Percentiles rank a stretch among this genome's conserved stretches.
Evolutionary conservation across 64 coral and sea anemone species (phyloP).

Genomic region (Orbicella faveolata): DNA sequence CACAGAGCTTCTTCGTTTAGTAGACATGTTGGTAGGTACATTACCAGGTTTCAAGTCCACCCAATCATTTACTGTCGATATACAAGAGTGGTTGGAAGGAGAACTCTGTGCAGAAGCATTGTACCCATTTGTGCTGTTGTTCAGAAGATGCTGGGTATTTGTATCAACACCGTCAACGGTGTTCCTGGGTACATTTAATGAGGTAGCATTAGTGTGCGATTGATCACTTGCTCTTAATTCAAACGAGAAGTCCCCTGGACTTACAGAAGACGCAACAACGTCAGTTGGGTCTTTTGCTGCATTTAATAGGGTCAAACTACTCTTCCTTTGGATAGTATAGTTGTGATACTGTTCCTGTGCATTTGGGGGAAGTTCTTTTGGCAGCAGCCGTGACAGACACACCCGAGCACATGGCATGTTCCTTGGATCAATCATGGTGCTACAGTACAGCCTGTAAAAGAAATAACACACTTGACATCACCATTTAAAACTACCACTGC

Average conservation of each 20-base stretch:
- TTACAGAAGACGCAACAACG: not conserved
- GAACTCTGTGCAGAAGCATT: not conserved
- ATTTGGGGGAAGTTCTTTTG: conserved; percentile 13
- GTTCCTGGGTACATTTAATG: not conserved
- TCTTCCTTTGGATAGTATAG: conserved; percentile 13
- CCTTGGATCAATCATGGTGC: conserved; percentile 20
- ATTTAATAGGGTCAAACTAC: not conserved
- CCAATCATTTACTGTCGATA: not conserved
- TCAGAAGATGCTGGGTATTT: no score
- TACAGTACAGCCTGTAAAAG: not conserved
- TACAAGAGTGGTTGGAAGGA: not conserved
- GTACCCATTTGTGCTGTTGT: not conserved
- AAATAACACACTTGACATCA: no score
- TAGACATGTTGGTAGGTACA: no score
- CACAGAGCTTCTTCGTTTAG: conserved; percentile 9
- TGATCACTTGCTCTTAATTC: not conserved
- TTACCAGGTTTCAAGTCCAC: not conserved
- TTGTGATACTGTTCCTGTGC: conserved; percentile 22
- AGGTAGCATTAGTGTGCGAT: not conserved
- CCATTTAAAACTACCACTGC: no score
- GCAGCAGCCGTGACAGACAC: not conserved
- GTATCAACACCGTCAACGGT: no score
- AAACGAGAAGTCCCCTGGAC: not conserved
- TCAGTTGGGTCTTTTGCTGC: not conserved
- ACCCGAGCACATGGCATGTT: not conserved